A percentile compares a stretch with the other conserved stretches of the same genome.
Conservation (phyloP, 2,888 invertebrate species). For the Chloroclystis v-ata region DNA sequence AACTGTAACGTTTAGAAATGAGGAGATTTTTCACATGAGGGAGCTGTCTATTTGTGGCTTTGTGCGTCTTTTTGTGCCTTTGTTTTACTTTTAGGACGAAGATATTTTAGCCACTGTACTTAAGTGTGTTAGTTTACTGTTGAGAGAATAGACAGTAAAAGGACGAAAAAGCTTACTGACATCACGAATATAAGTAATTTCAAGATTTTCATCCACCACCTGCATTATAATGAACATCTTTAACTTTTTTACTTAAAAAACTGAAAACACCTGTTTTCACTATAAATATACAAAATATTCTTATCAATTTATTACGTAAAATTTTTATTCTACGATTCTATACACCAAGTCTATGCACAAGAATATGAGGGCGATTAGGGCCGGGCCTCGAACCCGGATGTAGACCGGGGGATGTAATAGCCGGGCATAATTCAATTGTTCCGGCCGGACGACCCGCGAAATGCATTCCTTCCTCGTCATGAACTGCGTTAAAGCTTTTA, state of each 20-base stretch:
- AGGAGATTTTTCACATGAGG: slow-evolving; percentile 28
- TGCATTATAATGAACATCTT: no score
- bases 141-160: no score
- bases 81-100: neutral
- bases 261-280: no score
- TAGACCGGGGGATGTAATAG: slow-evolving; percentile 54
- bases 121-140: no score
- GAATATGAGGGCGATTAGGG: slow-evolving; percentile 39
- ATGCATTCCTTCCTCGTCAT: slow-evolving; percentile 52
- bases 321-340: no score
- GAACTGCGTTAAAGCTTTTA: slow-evolving; percentile 33
- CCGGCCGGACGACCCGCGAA: slow-evolving; percentile 58
- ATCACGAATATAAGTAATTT: no score
- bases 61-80: slow-evolving; percentile 16
- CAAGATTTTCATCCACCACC: no score
- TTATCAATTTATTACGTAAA: no score
- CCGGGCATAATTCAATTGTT: slow-evolving; percentile 69
- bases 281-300: no score
- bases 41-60: slow-evolving; percentile 17
- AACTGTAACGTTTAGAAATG: slow-evolving; percentile 31
- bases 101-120: neutral
- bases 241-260: no score
- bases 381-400: slow-evolving; percentile 42
- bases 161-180: no score
- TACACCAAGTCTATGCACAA: no score